Evolutionary conservation across 1,140 invertebrate genomes (phyloP).

Genomic region (Procambarus virginalis): DNA sequence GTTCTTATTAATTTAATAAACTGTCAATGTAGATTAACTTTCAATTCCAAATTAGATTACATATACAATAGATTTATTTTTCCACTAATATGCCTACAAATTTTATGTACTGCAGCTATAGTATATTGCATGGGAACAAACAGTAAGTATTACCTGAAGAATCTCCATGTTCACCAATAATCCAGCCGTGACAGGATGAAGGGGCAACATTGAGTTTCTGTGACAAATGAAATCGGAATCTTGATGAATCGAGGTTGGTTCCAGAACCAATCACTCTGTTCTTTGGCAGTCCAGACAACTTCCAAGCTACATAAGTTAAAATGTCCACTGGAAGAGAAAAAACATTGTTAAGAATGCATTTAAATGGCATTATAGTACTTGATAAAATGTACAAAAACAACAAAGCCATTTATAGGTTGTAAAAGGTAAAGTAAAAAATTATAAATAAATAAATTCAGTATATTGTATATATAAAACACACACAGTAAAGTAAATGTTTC

Average conservation of each 20-base stretch:
- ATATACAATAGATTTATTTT: too few relatives aligned
- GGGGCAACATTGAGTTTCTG: conserved; percentile 87
- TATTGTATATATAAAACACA: too few relatives aligned
- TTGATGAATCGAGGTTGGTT: conserved; percentile 91
- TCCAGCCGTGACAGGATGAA: conserved; percentile 89
- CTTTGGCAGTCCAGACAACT: conserved; percentile 89
- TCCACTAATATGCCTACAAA: too few relatives aligned
- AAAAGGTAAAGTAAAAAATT: too few relatives aligned
- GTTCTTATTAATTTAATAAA: too few relatives aligned
- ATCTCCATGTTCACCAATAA: conserved; percentile 91
- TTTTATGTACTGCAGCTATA: conserved; percentile 82
- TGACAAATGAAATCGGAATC: conserved; percentile 91
- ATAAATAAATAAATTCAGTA: too few relatives aligned
- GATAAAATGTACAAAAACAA: too few relatives aligned
- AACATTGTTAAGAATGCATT: neutral
- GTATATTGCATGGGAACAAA: neutral
- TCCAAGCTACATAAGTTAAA: conserved; percentile 94
- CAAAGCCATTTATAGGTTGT: too few relatives aligned
- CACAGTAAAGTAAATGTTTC: too few relatives aligned
- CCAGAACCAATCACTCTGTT: conserved; percentile 92
- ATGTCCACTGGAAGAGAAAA: conserved; percentile 81
- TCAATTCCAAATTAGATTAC: too few relatives aligned
- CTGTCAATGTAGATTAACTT: too few relatives aligned
- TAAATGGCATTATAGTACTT: too few relatives aligned
- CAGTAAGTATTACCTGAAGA: conserved; percentile 78